phyloP scores from a whole-genome alignment of 23 tunicate species.

The Halocynthia aurantium region DNA sequence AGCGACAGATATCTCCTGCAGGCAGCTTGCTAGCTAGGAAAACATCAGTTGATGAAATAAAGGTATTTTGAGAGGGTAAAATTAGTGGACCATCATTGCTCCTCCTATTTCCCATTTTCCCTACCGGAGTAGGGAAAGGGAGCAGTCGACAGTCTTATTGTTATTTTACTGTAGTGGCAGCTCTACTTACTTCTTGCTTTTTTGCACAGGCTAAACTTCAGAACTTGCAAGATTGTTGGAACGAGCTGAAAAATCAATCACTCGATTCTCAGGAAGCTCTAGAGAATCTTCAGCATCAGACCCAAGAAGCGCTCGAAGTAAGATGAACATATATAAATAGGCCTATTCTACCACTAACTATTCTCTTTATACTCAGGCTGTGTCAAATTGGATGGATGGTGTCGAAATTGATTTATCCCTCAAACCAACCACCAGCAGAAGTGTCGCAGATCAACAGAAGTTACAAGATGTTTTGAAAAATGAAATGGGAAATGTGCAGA shows the following conservation, averaged over 20 bases:
- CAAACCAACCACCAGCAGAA: neutral
- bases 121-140: no score
- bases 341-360: neutral
- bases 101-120: no score
- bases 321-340: neutral
- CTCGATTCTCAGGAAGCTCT: slow-evolving; percentile 17
- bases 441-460: slow-evolving; percentile 3
- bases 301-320: slow-evolving; percentile 13
- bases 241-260: slow-evolving; percentile 13
- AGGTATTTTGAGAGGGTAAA: slow-evolving; percentile 5
- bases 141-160: no score
- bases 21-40: neutral
- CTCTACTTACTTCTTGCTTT: neutral
- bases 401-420: slow-evolving; percentile 4
- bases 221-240: slow-evolving; percentile 28
- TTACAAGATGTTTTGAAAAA: slow-evolving; percentile 5
- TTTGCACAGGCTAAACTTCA: slow-evolving; percentile 15
- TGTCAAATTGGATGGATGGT: slow-evolving; percentile 16
- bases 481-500: slow-evolving; percentile 17
- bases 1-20: neutral
- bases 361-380: slow-evolving; percentile 9
- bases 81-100: no score
- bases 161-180: neutral
- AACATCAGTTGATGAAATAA: neutral
- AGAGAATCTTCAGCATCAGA: slow-evolving; percentile 8